These are phyloP conservation scores for Globia sparganii DNA, from an alignment of 2,888 invertebrate species.

Conservation along the genomic window DNA sequence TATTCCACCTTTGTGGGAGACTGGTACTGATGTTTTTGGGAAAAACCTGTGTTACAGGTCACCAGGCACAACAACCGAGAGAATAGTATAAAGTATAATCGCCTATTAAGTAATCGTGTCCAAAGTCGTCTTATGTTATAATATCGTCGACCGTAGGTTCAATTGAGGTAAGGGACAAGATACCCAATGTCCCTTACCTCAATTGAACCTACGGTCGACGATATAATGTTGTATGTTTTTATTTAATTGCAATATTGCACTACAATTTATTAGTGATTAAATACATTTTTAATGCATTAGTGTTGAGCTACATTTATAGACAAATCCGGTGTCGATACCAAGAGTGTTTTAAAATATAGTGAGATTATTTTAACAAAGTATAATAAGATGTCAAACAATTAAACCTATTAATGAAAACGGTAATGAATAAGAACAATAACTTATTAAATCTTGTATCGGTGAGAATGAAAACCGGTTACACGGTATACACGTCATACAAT, in stretches of 20 bases:
- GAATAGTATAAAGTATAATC: slow-evolving; percentile 16
- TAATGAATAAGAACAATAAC: slow-evolving; percentile 7
- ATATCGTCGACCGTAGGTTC: too few species aligned
- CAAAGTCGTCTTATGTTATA: slow-evolving; percentile 11
- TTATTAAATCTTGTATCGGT: background rate
- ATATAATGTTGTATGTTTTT: slow-evolving; percentile 22
- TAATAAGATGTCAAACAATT: background rate
- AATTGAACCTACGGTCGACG: too few species aligned
- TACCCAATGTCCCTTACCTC: too few species aligned
- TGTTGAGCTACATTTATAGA: slow-evolving; percentile 32
- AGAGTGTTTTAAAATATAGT: slow-evolving; percentile 10
- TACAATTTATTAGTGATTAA: slow-evolving; percentile 53
- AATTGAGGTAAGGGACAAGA: too few species aligned
- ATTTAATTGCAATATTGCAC: slow-evolving; percentile 54
- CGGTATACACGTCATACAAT: slow-evolving; percentile 17
- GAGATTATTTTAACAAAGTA: slow-evolving; percentile 9
- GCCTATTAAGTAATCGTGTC: background rate
- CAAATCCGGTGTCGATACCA: slow-evolving; percentile 23
- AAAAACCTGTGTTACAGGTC: too few species aligned
- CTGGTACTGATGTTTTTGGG: too few species aligned
- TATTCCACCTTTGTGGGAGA: too few species aligned
- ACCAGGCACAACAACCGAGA: too few species aligned
- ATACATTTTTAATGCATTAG: slow-evolving; percentile 58
- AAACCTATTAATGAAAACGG: background rate
- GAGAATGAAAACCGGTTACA: background rate